Percentiles rank a stretch among this genome's conserved stretches.
These are phyloP conservation scores for Pardalotus punctatus DNA, from an alignment of 2,113 vertebrate species.

Conservation along the genomic window DNA sequence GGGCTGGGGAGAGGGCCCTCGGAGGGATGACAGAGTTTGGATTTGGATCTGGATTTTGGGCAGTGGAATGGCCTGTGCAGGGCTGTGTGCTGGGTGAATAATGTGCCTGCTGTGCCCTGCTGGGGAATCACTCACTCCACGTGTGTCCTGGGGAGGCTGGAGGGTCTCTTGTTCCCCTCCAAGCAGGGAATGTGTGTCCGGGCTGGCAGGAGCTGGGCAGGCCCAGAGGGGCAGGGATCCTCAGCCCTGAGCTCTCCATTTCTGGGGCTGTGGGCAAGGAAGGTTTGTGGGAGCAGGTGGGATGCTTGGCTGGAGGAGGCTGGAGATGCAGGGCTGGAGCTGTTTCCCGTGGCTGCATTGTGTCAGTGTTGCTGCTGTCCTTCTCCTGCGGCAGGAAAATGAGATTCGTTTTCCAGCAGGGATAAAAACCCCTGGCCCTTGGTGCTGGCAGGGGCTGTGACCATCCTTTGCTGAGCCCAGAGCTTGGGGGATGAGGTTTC, in stretches of 20 bases:
- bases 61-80: fast-evolving
- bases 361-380: neutral
- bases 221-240: neutral
- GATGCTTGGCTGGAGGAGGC: neutral
- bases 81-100: neutral
- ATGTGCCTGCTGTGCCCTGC: neutral
- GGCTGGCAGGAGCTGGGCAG: neutral
- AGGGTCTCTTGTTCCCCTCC: neutral
- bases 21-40: neutral
- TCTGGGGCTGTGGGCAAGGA: neutral
- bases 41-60: neutral
- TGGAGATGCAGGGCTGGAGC: neutral
- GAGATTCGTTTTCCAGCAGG: neutral
- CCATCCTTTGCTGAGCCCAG: neutral
- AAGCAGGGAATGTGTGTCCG: neutral
- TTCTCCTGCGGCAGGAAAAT: neutral
- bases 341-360: neutral
- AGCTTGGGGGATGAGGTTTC: neutral
- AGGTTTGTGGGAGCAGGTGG: neutral
- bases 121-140: neutral
- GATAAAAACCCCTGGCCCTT: neutral
- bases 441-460: neutral
- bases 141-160: neutral
- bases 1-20: neutral
- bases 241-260: neutral